Percentiles rank a stretch among this genome's conserved stretches.
Evolutionary conservation across 2,888 invertebrate genomes (phyloP).

Genomic region (Phyllotreta cruciferae): DNA sequence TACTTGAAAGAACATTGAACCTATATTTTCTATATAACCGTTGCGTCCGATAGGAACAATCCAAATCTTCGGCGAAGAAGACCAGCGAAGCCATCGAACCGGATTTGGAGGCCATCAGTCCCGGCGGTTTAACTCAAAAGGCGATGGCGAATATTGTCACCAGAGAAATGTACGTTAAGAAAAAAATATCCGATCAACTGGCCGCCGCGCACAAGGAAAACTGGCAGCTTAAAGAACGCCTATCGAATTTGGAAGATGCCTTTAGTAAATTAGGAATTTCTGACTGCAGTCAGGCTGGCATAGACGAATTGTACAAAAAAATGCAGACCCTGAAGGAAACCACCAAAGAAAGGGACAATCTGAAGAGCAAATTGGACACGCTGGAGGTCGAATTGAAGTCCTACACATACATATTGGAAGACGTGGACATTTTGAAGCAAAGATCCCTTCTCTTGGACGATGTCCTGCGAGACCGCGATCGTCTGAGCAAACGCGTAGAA

Average conservation of each 20-base stretch:
- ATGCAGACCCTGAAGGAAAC: conserved; percentile 40
- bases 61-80: conserved; percentile 44
- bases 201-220: conserved; percentile 54
- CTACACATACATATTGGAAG: conserved; percentile 50
- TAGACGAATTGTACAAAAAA: conserved; percentile 40
- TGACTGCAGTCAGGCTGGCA: conserved; percentile 17
- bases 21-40: conserved; percentile 1
- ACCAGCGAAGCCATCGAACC: conserved; percentile 46
- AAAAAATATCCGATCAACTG: conserved; percentile 54
- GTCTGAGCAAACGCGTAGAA: conserved; percentile 49
- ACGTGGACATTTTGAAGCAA: conserved; percentile 50
- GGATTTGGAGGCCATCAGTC: conserved; percentile 48
- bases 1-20: conserved; percentile 17
- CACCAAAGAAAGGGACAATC: conserved; percentile 48
- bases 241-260: conserved; percentile 37
- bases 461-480: conserved; percentile 46
- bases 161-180: conserved; percentile 53
- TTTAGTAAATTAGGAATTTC: conserved; percentile 31
- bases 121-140: conserved; percentile 43
- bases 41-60: conserved; percentile 2
- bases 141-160: conserved; percentile 51
- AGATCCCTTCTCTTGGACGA: conserved; percentile 51
- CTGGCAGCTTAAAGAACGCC: conserved; percentile 45
- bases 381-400: conserved; percentile 50
- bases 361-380: conserved; percentile 46